These are phyloP conservation scores for Aplysia californica DNA, from an alignment of 1,140 invertebrate genomes.

Conservation along the genomic window DNA sequence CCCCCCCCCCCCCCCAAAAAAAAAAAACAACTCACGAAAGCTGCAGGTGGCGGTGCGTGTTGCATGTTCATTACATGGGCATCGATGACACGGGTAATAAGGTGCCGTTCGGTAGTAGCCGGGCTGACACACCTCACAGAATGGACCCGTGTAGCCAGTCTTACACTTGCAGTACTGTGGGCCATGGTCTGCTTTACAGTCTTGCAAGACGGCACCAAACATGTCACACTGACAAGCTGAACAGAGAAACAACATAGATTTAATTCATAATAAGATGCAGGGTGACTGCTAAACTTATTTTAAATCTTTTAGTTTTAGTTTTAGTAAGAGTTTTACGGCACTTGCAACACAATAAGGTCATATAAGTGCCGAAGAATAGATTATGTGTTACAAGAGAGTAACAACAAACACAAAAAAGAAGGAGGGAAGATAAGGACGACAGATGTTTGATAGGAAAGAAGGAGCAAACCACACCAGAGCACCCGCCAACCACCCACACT, in stretches of 20 bases:
- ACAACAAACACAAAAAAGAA: too few species aligned
- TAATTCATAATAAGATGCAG: not conserved
- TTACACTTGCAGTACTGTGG: constrained; percentile 40
- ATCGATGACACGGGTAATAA: constrained; percentile 43
- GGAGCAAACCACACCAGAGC: too few species aligned
- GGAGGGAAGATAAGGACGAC: too few species aligned
- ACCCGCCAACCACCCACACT: too few species aligned
- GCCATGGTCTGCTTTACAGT: constrained; percentile 6
- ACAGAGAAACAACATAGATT: not conserved
- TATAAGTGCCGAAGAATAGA: too few species aligned
- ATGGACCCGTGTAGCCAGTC: constrained; percentile 39
- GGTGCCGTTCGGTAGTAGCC: constrained; percentile 45
- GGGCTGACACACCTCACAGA: constrained; percentile 47
- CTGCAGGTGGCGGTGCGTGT: constrained; percentile 37
- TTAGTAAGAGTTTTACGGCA: too few species aligned
- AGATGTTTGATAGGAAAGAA: too few species aligned
- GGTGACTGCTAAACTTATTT: too few species aligned
- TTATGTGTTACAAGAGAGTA: too few species aligned
- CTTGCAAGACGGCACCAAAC: constrained; percentile 8
- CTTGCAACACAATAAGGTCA: too few species aligned
- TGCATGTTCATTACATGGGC: constrained; percentile 39
- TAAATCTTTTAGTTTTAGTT: too few species aligned
- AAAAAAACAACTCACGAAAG: constrained; percentile 47
- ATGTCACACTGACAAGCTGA: constrained; percentile 29
- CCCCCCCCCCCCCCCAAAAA: too few species aligned